Base-by-base conservation (phyloP, 2,888 invertebrate species). In the Ligdia adustata region DNA sequence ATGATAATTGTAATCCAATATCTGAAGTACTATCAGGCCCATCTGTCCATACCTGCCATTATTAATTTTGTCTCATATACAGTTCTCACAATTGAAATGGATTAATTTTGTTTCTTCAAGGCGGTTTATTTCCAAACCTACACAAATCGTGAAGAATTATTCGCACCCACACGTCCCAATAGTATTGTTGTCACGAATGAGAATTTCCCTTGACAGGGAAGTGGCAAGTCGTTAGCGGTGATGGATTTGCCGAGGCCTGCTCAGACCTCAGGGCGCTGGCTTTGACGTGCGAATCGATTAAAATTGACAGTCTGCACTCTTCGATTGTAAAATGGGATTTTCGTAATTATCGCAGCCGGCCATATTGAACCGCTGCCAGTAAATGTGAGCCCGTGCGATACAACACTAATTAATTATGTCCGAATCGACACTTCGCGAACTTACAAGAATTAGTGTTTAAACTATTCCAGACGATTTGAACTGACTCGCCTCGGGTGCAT, bases 1-100 rank as follows among this genome's bases (percentile, higher is more conserved):
- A 84, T 79, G 80, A 76, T 84, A 82, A 81, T 82, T 83, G 86
- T 82, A 82, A 86, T 83, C 71, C 79, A 80, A 84, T 83, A 82
- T 72, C 68, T 73, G 69, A 71, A 72, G 38, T 31, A 49, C 72
- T 78, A 79, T 79, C 79, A 63, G 59, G 60, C 65, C 62, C 69
- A 74, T 76, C 75, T 66, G 60, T 63, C 55, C 60, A 59, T 75
- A 73, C 69, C 71, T 72, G 71, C 60, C 24, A 38, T 54, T 18
- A 13, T 50, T 48, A 4, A 41, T 26, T 26, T 29, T 13, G 6
- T 31, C 5, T 20, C 9, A 14, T 41, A 13, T 41, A 12, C 32
- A 24, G 28, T 33, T 49, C 38, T 43, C 48, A 42, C 5, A 13
- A 4, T 33, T 28, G 6, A 34, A 15, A 34, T 34, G 12, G 4